Conservation (phyloP, 1,140 invertebrate species). For the Amyelois transitella region DNA sequence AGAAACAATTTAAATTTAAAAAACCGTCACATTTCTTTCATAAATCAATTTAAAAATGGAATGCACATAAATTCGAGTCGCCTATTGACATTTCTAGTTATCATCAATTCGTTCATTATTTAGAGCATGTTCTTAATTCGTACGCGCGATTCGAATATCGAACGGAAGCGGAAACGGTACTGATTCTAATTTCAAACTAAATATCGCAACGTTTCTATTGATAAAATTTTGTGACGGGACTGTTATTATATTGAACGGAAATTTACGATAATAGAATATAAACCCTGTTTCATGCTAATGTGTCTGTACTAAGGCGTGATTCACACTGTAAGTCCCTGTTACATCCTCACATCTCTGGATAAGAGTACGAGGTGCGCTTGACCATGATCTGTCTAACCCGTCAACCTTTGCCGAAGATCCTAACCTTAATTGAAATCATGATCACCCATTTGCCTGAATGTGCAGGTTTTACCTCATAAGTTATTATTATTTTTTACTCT, state of each 20-base stretch:
- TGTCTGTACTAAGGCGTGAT: neutral
- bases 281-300: conserved; percentile 1
- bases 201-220: conserved; percentile 67
- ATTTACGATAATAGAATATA: conserved; percentile 61
- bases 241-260: conserved; percentile 65
- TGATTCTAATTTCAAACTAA: conserved; percentile 72
- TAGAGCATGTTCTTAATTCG: conserved; percentile 56
- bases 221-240: conserved; percentile 60
- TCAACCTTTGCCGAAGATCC: no score
- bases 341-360: no score
- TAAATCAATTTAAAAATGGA: conserved; percentile 1
- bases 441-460: no score
- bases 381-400: no score
- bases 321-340: no score
- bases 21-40: no score
- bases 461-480: no score
- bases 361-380: no score
- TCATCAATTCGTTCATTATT: conserved; percentile 1
- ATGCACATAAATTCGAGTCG: neutral
- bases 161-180: conserved; percentile 70
- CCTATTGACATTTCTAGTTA: conserved; percentile 2
- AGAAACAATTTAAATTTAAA: neutral
- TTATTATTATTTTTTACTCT: neutral
- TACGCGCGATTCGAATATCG: conserved; percentile 61
- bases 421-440: no score